These are phyloP conservation scores for Uromys caudimaculatus DNA, from an alignment of 2,797 vertebrate genomes.

Conservation along the genomic window DNA sequence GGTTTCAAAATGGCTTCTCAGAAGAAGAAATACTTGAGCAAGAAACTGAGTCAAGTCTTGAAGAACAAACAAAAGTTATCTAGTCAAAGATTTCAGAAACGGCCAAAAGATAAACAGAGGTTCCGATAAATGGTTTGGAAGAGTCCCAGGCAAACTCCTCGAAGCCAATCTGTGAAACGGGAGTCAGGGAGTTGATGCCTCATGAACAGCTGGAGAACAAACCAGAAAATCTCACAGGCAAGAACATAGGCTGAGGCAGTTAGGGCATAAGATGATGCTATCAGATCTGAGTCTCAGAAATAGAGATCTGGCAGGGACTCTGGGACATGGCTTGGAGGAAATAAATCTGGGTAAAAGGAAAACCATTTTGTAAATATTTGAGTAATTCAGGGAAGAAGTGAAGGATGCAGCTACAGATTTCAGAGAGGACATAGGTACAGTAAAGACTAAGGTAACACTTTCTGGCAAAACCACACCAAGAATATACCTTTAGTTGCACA, in stretches of 20 bases:
- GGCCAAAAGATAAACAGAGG: not conserved
- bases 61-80: constrained; percentile 20
- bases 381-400: not conserved
- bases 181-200: not conserved
- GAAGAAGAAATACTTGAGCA: not conserved
- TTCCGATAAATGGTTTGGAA: constrained; percentile 9
- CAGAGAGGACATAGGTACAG: not conserved
- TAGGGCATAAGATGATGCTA: not conserved
- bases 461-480: constrained; percentile 1
- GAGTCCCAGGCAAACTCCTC: not conserved
- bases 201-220: not conserved
- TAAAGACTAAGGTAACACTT: not conserved
- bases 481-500: not conserved
- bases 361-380: not conserved
- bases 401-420: not conserved
- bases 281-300: constrained; percentile 26
- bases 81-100: not conserved
- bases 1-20: not conserved
- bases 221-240: not conserved
- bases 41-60: constrained; percentile 31
- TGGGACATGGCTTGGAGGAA: not conserved
- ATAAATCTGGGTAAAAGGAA: not conserved
- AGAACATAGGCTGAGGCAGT: constrained; percentile 16
- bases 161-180: not conserved
- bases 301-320: not conserved